Evolutionary conservation across 2,888 invertebrate species (phyloP).

Genomic region (Diaprepes abbreviatus): DNA sequence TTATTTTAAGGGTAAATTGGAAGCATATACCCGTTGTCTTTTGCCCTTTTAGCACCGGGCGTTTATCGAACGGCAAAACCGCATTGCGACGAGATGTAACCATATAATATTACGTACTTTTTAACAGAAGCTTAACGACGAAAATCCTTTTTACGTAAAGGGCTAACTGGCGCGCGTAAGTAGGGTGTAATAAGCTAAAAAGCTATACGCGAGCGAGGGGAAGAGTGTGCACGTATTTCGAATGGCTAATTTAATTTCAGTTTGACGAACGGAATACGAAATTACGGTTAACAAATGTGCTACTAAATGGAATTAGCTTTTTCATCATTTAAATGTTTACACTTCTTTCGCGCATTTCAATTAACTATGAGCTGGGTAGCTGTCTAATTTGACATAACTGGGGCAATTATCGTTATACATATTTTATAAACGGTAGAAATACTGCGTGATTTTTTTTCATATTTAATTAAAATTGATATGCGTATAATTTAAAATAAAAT

Average conservation of each 20-base stretch:
- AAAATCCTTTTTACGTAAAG: conserved; percentile 1
- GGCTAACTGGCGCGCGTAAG: background rate
- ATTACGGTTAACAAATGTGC: background rate
- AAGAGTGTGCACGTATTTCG: background rate
- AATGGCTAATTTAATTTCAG: conserved; percentile 3
- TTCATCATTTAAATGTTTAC: conserved; percentile 5
- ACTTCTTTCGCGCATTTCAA: conserved; percentile 1
- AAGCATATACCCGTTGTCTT: conserved; percentile 13
- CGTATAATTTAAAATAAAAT: no score
- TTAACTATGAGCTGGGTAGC: background rate
- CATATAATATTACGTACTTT: conserved; percentile 9
- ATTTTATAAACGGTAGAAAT: background rate
- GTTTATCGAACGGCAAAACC: conserved; percentile 30
- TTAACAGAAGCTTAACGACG: conserved; percentile 1
- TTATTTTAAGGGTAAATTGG: conserved; percentile 16
- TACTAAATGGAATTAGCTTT: conserved; percentile 4
- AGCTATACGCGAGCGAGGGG: background rate
- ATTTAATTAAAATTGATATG: no score
- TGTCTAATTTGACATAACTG: background rate
- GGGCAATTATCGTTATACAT: background rate
- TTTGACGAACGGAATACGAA: background rate
- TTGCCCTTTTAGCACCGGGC: conserved; percentile 17
- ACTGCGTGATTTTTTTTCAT: no score
- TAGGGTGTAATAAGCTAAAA: background rate
- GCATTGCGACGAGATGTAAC: conserved; percentile 31